Base-by-base conservation (phyloP, 2,888 invertebrate species). In the Petrolisthes cinctipes region DNA sequence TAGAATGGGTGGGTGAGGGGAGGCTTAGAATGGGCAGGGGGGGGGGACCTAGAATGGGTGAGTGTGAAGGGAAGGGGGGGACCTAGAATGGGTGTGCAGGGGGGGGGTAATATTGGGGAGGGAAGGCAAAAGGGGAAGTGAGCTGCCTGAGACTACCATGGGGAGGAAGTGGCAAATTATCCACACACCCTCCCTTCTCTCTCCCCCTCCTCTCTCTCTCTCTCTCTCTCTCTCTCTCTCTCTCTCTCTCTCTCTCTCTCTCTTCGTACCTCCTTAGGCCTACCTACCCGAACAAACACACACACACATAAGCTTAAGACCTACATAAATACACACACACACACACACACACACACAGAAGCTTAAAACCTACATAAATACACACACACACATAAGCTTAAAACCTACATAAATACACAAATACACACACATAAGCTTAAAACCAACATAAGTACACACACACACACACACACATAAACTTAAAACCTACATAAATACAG, bases 161-260 rank as follows among this genome's bases (percentile, higher is more conserved):
- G 37, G 37, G 37, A 37, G 37, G 37, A 37, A 37, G 37, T 37
- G 37, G 37, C 37, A 37, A 37, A 37, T 37, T 37, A 37, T 37
- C 37, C 37, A 37, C 37, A 37, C 37, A 37, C 37, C 0, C 37
- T 1, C 37, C 78, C 54, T 54, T 20, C 56, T 3, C 4, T 61
- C 17, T 61, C 61, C 4, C 17, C 4, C 61, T 78, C 6, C 76
- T 23, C 6, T 76, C 61, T 61, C 51, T 37, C 37, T 20, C 37
- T 37, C 76, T 76, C 14, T 37, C 23, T 76, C 23, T 76, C 76
- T 76, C 76, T 76, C 20, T 53, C n/a, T 53, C 54, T 78, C 78
- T 78, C 78, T 78, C 78, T 78, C 78, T 78, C 78, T 78, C 78
- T 78, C 78, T 78, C 78, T 53, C 20, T 53, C 78, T 20, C 73